These are phyloP conservation scores for Phodopus roborovskii DNA, from an alignment of 2,113 vertebrate species.

Conservation along the genomic window DNA sequence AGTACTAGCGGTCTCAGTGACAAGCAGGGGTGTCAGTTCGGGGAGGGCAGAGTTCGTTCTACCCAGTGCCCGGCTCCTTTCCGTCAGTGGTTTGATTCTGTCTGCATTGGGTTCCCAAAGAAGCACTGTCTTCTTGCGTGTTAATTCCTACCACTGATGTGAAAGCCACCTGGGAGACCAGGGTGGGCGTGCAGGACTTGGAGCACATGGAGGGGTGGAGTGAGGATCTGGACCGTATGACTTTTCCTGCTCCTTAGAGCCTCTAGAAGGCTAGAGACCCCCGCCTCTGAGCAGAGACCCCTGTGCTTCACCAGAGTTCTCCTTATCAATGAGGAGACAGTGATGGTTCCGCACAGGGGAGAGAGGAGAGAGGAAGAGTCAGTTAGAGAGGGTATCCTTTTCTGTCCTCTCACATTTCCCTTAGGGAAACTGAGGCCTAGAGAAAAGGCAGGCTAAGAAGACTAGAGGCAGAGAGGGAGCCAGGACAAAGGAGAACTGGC, in stretches of 20 bases:
- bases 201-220: not conserved
- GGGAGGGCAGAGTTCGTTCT: not conserved
- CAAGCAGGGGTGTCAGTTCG: not conserved
- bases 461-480: not conserved
- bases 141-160: not conserved
- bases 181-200: not conserved
- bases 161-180: not conserved
- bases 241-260: not conserved
- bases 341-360: not conserved
- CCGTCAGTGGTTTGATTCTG: not conserved
- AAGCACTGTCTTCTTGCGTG: not conserved
- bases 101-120: constrained; percentile 1
- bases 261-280: not conserved
- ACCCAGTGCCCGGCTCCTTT: not conserved
- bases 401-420: not conserved
- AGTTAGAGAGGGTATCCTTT: not conserved
- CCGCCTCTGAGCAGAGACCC: not conserved
- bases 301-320: not conserved
- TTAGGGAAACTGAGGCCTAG: constrained; percentile 13
- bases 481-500: not conserved
- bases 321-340: not conserved
- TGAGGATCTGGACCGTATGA: not conserved
- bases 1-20: not conserved
- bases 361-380: not conserved
- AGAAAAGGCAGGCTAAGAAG: not conserved